Evolutionary conservation across 2,888 invertebrate genomes (phyloP).

Genomic region (Cerceris ruficornis): DNA sequence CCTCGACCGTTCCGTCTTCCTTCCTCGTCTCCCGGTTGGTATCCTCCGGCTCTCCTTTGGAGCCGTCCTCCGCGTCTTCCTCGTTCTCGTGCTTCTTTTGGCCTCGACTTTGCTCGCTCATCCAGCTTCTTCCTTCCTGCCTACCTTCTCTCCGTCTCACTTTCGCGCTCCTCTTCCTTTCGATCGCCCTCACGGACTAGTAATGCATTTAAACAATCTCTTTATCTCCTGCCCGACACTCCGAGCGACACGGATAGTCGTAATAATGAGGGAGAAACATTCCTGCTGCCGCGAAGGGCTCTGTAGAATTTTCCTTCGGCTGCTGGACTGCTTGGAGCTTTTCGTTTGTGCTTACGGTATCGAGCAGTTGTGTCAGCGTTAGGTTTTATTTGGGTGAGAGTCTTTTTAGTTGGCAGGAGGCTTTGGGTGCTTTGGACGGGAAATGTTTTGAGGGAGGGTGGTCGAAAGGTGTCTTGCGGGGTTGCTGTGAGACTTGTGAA

Average conservation of each 20-base stretch:
- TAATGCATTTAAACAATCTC: slow-evolving; percentile 65
- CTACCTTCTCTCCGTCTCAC: slow-evolving; percentile 34
- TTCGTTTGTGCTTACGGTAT: not conserved
- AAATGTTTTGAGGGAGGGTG: too few species aligned
- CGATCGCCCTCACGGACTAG: slow-evolving; percentile 53
- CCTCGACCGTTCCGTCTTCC: not conserved
- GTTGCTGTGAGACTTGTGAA: too few species aligned
- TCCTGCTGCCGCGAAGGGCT: slow-evolving; percentile 36
- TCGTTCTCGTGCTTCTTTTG: slow-evolving; percentile 35
- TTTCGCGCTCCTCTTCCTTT: slow-evolving; percentile 12
- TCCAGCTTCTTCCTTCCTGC: slow-evolving; percentile 45
- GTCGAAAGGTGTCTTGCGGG: too few species aligned
- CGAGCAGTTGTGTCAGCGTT: not conserved
- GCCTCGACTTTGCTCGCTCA: slow-evolving; percentile 35
- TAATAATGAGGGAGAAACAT: slow-evolving; percentile 62
- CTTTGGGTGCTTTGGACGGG: too few species aligned
- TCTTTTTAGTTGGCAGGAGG: too few species aligned
- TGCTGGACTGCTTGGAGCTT: not conserved
- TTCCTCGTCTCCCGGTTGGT: slow-evolving; percentile 26
- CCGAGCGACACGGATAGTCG: slow-evolving; percentile 49
- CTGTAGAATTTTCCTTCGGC: slow-evolving; percentile 38
- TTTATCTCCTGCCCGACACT: slow-evolving; percentile 61
- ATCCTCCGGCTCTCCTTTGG: slow-evolving; percentile 28
- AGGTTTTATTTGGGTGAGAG: too few species aligned
- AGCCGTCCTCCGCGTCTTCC: slow-evolving; percentile 24